A percentile compares a stretch with the other conserved stretches of the same genome.
Evolutionary conservation across 1,140 invertebrate genomes (phyloP).

Genomic region (Mylabris phalerata): DNA sequence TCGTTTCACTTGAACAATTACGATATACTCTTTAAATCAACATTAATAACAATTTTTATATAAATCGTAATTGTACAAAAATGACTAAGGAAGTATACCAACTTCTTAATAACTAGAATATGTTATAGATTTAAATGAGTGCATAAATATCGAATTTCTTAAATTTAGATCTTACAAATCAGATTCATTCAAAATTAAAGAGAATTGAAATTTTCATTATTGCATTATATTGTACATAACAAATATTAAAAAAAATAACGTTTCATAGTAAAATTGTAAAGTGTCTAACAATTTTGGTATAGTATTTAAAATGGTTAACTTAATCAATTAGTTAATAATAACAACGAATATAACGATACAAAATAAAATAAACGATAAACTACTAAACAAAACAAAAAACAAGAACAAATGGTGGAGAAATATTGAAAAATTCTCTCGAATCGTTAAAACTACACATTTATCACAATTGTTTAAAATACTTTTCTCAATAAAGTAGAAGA

Average conservation of each 20-base stretch:
- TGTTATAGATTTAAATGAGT: conserved; percentile 9
- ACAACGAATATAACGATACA: conserved; percentile 17
- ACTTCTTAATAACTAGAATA: conserved; percentile 19
- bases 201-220: conserved; percentile 8
- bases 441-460: too few species aligned
- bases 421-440: too few species aligned
- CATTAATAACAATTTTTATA: conserved; percentile 9
- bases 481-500: not conserved
- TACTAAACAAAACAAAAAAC: not conserved
- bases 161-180: conserved; percentile 11
- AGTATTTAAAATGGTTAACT: conserved; percentile 11
- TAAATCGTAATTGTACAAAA: conserved; percentile 15
- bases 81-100: conserved; percentile 21
- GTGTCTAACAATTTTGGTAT: conserved; percentile 10
- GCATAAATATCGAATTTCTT: not conserved
- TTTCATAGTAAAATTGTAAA: conserved; percentile 5
- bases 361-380: conserved; percentile 3
- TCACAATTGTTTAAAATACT: too few species aligned
- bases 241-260: conserved; percentile 1
- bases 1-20: conserved; percentile 24
- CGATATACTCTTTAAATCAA: not conserved
- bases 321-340: not conserved
- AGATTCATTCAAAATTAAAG: not conserved
- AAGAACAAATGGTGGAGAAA: not conserved
- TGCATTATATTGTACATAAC: conserved; percentile 19